A percentile compares a stretch with the other conserved stretches of the same genome.
These are phyloP conservation scores for Psix sp. DNA, from an alignment of 1,140 invertebrate genomes.

Conservation along the genomic window DNA sequence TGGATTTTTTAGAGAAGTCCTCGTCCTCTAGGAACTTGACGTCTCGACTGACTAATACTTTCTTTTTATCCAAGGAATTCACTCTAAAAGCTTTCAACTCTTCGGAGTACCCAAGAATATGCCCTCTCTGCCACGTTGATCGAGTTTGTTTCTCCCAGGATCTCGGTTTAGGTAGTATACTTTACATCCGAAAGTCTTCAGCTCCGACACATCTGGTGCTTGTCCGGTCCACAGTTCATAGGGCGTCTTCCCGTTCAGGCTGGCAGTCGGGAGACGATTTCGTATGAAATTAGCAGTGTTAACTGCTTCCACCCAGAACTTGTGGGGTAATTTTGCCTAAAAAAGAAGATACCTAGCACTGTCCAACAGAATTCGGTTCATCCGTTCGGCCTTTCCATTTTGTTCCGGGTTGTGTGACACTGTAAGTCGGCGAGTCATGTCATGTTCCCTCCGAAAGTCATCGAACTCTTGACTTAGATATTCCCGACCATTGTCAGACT, in stretches of 20 bases:
- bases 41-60: constrained; percentile 1
- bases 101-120: constrained; percentile 7
- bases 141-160: constrained; percentile 3
- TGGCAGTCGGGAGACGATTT: background rate
- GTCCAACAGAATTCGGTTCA: constrained; percentile 70
- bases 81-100: constrained; percentile 2
- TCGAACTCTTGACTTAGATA: constrained; percentile 66
- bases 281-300: constrained; percentile 1
- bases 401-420: constrained; percentile 64
- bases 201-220: background rate
- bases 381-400: constrained; percentile 68
- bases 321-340: constrained; percentile 62
- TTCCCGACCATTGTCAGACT: constrained; percentile 73
- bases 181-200: constrained; percentile 3
- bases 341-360: constrained; percentile 68
- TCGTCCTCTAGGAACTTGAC: constrained; percentile 7
- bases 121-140: background rate
- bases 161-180: constrained; percentile 2
- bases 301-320: constrained; percentile 5
- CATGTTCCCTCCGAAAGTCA: constrained; percentile 55
- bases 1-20: constrained; percentile 15
- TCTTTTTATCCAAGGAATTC: background rate
- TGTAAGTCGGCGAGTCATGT: constrained; percentile 64
- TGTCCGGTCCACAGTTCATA: constrained; percentile 7
- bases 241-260: constrained; percentile 5